These are phyloP conservation scores for Cantharis nigra DNA, from an alignment of 2,888 invertebrate species.

Conservation along the genomic window DNA sequence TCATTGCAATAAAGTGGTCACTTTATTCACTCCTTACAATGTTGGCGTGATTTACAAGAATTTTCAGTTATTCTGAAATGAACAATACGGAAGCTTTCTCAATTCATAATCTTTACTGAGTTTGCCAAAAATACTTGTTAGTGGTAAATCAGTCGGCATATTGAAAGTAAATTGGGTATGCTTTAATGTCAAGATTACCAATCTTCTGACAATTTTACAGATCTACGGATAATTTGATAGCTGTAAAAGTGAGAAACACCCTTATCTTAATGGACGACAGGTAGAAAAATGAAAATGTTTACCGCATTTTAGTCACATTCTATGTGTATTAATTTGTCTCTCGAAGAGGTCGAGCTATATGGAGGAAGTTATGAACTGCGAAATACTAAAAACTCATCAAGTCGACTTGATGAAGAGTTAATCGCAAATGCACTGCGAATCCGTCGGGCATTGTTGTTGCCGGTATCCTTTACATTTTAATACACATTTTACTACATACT, in stretches of 20 bases:
- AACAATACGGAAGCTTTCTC: neutral
- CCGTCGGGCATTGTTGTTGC: conserved; percentile 34
- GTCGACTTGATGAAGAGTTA: conserved; percentile 35
- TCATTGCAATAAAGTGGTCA: no score
- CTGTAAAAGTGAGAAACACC: neutral
- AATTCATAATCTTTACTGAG: neutral
- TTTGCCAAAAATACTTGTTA: neutral
- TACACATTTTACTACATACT: conserved; percentile 27
- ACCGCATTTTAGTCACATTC: neutral
- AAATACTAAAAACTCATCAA: neutral
- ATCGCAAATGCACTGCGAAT: conserved; percentile 40
- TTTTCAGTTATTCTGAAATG: no score
- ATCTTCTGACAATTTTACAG: neutral
- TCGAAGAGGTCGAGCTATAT: neutral
- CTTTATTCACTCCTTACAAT: no score
- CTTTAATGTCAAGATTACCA: neutral
- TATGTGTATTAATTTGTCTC: neutral
- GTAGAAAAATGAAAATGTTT: neutral
- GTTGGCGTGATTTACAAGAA: no score
- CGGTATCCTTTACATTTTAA: conserved; percentile 26
- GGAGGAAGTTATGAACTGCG: neutral
- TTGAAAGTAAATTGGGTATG: neutral
- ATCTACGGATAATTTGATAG: neutral
- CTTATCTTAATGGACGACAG: neutral
- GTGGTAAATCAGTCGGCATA: neutral